phyloP scores from a whole-genome alignment of 2,888 invertebrate genomes.

The Teinopalpus imperialis region DNA sequence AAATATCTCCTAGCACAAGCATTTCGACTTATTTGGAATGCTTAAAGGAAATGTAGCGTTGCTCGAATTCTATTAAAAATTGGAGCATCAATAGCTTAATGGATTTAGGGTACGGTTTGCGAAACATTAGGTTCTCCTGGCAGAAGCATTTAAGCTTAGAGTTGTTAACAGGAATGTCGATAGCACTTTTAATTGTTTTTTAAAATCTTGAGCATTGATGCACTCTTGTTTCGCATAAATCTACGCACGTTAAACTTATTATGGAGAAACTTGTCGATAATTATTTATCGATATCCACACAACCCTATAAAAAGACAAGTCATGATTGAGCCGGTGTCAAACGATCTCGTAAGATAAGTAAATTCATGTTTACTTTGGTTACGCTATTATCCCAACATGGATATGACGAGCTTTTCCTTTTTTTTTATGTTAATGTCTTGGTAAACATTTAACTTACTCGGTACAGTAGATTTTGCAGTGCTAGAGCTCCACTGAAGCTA shows the following conservation, averaged over 20 bases:
- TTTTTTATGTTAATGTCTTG: neutral
- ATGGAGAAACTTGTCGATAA: conserved; percentile 10
- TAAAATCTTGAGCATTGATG: conserved; percentile 8
- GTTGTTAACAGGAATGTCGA: too few species aligned
- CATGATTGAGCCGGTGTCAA: neutral
- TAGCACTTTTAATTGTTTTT: too few species aligned
- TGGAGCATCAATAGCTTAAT: too few species aligned
- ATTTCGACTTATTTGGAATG: too few species aligned
- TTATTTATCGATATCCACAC: conserved; percentile 15
- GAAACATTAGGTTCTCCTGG: too few species aligned
- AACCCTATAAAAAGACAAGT: conserved; percentile 14
- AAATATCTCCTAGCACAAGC: too few species aligned
- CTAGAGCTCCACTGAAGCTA: too few species aligned
- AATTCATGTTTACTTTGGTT: conserved; percentile 1
- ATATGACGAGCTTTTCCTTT: neutral
- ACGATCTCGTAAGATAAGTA: neutral
- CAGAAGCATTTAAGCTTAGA: too few species aligned
- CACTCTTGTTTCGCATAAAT: conserved; percentile 8
- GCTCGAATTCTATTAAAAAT: too few species aligned
- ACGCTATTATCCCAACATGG: conserved; percentile 1
- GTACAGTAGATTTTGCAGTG: too few species aligned
- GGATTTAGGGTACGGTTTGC: too few species aligned
- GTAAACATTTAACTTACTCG: neutral
- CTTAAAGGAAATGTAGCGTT: too few species aligned
- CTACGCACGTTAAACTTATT: neutral